A percentile compares a stretch with the other conserved stretches of the same genome.
These are phyloP conservation scores for Caenorhabditis becei DNA, from an alignment of 2,888 invertebrate genomes.

Conservation along the genomic window DNA sequence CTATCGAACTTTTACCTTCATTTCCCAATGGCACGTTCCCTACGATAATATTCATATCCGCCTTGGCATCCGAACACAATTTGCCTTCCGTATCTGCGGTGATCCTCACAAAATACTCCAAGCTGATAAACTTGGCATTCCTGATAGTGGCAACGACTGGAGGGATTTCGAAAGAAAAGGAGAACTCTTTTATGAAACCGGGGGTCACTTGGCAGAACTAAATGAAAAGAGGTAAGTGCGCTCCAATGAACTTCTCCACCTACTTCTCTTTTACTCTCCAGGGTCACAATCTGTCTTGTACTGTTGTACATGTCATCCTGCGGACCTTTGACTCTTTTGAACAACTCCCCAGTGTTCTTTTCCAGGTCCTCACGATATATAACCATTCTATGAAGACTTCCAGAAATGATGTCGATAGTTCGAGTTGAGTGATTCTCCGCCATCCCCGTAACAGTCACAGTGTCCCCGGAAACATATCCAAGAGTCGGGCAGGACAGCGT, in stretches of 20 bases:
- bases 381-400: conserved; percentile 9
- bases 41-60: conserved; percentile 36
- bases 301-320: not conserved
- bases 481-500: conserved; percentile 7
- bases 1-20: not conserved
- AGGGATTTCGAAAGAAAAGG: conserved; percentile 34
- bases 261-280: not conserved
- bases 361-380: conserved; percentile 32
- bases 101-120: conserved; percentile 39
- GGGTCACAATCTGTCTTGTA: not conserved
- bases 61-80: conserved; percentile 1
- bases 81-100: not conserved
- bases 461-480: not conserved
- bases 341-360: not conserved
- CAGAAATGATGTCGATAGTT: conserved; percentile 8
- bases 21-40: conserved; percentile 27
- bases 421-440: conserved; percentile 13
- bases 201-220: not conserved
- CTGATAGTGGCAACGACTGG: conserved; percentile 33
- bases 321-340: not conserved
- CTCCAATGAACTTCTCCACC: not conserved
- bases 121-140: conserved; percentile 2
- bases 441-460: conserved; percentile 12
- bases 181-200: conserved; percentile 1
- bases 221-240: not conserved